A percentile compares a stretch with the other conserved stretches of the same genome.
Evolutionary conservation across 2,113 vertebrate genomes (phyloP).

Genomic region (Megaceryle maxima): DNA sequence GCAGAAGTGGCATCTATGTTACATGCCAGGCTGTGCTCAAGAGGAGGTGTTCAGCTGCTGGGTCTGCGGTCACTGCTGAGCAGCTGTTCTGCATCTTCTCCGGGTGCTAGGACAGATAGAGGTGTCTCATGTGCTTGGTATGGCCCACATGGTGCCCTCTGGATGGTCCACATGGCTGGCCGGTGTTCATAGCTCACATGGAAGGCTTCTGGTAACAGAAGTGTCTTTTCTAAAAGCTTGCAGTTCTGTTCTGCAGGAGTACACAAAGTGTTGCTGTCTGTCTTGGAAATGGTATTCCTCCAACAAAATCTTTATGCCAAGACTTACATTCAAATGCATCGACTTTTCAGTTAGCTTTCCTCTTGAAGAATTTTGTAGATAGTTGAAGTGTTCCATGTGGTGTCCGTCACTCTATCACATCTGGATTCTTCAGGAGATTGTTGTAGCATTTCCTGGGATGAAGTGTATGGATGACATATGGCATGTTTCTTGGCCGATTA

Average conservation of each 20-base stretch:
- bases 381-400: not conserved
- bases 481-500: not conserved
- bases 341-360: not conserved
- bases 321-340: not conserved
- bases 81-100: not conserved
- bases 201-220: not conserved
- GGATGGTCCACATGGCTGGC: not conserved
- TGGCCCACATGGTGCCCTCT: not conserved
- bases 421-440: not conserved
- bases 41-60: not conserved
- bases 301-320: not conserved
- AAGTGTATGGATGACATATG: not conserved
- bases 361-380: not conserved
- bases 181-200: not conserved
- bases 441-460: not conserved
- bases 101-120: not conserved
- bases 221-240: not conserved
- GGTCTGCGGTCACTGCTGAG: accelerated
- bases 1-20: not conserved
- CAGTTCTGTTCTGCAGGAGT: not conserved
- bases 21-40: not conserved
- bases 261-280: not conserved
- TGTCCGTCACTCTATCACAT: not conserved
- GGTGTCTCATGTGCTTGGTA: not conserved
- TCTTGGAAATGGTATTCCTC: not conserved